phyloP scores from a whole-genome alignment of 2,113 vertebrate species.

The Cranoglanis bouderius region DNA sequence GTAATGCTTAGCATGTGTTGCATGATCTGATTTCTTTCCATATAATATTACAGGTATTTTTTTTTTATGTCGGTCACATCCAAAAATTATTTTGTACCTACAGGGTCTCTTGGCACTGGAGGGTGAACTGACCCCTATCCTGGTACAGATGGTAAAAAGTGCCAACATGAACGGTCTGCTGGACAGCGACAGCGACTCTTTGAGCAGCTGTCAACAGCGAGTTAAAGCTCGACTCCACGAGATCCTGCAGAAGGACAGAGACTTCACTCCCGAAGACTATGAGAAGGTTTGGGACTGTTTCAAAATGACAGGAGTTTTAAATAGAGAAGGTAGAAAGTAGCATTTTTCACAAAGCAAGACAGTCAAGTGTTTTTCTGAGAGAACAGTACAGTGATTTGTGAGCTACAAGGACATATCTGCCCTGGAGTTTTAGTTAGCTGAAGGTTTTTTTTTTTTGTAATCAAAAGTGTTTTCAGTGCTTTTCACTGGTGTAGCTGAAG shows the following conservation, averaged over 20 bases:
- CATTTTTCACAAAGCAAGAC: slow-evolving; percentile 4
- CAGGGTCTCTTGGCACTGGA: slow-evolving; percentile 86
- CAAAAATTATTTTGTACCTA: neutral
- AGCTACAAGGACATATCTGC: neutral
- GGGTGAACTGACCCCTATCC: slow-evolving; percentile 87
- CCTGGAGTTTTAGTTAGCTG: neutral
- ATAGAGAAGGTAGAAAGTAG: neutral
- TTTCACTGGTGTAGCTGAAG: neutral
- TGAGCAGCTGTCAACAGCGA: slow-evolving; percentile 86
- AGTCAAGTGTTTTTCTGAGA: neutral
- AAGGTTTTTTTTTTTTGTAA: neutral
- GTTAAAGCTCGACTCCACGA: slow-evolving; percentile 88
- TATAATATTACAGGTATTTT: neutral
- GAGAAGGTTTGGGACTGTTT: slow-evolving; percentile 77
- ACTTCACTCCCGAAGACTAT: slow-evolving; percentile 82
- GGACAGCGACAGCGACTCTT: slow-evolving; percentile 86
- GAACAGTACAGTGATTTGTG: neutral
- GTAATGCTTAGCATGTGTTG: neutral
- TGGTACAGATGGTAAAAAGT: slow-evolving; percentile 92
- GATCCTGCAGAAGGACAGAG: slow-evolving; percentile 86
- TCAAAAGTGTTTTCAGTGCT: neutral
- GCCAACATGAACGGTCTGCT: slow-evolving; percentile 91
- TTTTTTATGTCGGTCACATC: no score
- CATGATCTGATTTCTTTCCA: neutral
- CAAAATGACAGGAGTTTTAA: neutral